phyloP scores from a whole-genome alignment of 2,888 invertebrate species.

The Limnephilus auricula region DNA sequence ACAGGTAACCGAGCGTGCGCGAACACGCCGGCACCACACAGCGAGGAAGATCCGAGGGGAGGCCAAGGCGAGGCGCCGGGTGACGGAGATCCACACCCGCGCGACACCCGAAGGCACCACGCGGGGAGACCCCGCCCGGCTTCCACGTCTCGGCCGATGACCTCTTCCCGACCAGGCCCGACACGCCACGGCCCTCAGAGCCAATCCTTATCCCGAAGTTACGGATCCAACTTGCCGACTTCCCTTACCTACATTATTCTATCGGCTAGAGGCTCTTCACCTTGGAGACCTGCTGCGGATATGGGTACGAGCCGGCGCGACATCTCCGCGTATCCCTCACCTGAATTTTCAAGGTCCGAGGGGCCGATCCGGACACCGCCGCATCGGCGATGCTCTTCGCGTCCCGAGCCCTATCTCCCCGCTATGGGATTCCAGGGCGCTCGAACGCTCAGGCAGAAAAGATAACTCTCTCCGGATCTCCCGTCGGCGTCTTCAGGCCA shows the following conservation, averaged over 20 bases:
- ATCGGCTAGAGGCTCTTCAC: slow-evolving; percentile 83
- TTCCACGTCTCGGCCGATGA: slow-evolving; percentile 66
- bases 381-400: slow-evolving; percentile 74
- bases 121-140: slow-evolving; percentile 56
- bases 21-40: slow-evolving; percentile 67
- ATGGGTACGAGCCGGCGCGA: slow-evolving; percentile 78
- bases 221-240: slow-evolving; percentile 83
- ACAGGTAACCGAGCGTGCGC: slow-evolving; percentile 68
- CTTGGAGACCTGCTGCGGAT: slow-evolving; percentile 86
- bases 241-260: slow-evolving; percentile 84
- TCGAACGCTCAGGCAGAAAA: slow-evolving; percentile 77
- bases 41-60: slow-evolving; percentile 70
- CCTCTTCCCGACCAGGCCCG: slow-evolving; percentile 76
- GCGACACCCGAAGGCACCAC: slow-evolving; percentile 43
- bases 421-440: slow-evolving; percentile 75
- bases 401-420: slow-evolving; percentile 76
- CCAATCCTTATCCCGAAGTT: slow-evolving; percentile 85
- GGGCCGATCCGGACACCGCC: slow-evolving; percentile 74
- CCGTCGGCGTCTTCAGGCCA: slow-evolving; percentile 79
- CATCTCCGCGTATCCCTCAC: slow-evolving; percentile 69
- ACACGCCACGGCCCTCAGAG: slow-evolving; percentile 83
- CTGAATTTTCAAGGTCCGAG: slow-evolving; percentile 72
- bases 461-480: slow-evolving; percentile 76
- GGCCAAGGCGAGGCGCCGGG: slow-evolving; percentile 71
- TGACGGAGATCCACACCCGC: slow-evolving; percentile 71